Percentiles rank a stretch among this genome's conserved stretches.
These are phyloP conservation scores for Serrognathus titanus DNA, from an alignment of 2,888 invertebrate genomes.

Conservation along the genomic window DNA sequence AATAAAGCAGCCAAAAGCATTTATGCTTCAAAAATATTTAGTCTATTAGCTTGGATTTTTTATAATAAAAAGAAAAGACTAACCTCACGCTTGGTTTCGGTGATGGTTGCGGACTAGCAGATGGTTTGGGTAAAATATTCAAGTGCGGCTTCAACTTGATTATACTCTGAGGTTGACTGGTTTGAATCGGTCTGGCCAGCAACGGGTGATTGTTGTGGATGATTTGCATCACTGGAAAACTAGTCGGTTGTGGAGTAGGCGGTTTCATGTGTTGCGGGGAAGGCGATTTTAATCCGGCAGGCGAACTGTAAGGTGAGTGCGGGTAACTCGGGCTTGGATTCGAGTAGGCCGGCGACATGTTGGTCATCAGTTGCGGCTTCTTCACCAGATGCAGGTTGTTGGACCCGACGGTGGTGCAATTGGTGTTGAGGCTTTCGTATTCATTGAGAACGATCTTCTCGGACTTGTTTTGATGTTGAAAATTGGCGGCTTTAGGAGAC, in stretches of 20 bases:
- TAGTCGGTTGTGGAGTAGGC: conserved; percentile 45
- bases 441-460: conserved; percentile 39
- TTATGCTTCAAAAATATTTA: too few relatives aligned
- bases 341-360: conserved; percentile 45
- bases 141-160: conserved; percentile 49
- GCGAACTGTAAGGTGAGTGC: conserved; percentile 45
- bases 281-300: conserved; percentile 46
- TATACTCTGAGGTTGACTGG: conserved; percentile 42
- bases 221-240: conserved; percentile 47
- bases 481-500: conserved; percentile 43
- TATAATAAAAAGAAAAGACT: conserved; percentile 10
- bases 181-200: conserved; percentile 42
- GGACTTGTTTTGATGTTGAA: conserved; percentile 21
- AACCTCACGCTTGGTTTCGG: conserved; percentile 48
- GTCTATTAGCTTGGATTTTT: not conserved
- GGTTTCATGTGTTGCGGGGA: conserved; percentile 44
- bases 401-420: conserved; percentile 49
- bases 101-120: conserved; percentile 44
- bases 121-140: conserved; percentile 50
- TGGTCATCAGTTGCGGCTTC: conserved; percentile 44
- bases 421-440: conserved; percentile 48
- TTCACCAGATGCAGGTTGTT: conserved; percentile 49
- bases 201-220: conserved; percentile 44
- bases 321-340: conserved; percentile 41
- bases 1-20: too few relatives aligned